phyloP scores from a whole-genome alignment of 2,113 vertebrate species.

The Siniperca chuatsi region DNA sequence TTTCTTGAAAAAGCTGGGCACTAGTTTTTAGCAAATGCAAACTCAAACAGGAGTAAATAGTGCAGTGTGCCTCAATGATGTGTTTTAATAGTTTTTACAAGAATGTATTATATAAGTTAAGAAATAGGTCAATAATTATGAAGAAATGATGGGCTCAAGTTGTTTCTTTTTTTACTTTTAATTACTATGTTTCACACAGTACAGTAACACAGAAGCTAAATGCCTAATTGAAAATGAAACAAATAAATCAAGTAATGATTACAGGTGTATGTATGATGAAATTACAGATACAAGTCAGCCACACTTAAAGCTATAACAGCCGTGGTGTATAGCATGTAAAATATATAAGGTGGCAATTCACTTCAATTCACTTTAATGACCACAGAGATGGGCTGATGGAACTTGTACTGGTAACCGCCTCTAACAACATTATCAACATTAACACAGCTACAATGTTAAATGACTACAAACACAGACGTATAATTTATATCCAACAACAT shows the following conservation, averaged over 20 bases:
- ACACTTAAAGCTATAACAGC: not conserved
- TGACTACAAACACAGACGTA: not conserved
- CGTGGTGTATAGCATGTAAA: not conserved
- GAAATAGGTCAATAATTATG: no score
- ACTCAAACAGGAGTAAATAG: no score
- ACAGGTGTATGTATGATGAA: no score
- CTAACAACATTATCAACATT: not conserved
- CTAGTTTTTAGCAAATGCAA: not conserved
- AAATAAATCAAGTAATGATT: not conserved
- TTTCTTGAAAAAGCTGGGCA: not conserved
- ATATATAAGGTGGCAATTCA: not conserved
- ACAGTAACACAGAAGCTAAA: not conserved
- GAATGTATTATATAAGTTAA: no score
- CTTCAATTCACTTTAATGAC: not conserved
- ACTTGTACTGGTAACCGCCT: no score
- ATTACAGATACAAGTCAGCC: not conserved
- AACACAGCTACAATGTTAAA: not conserved
- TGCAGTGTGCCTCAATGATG: no score
- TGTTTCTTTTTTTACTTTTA: not conserved
- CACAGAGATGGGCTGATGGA: no score
- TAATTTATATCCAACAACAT: no score
- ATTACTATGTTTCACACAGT: not conserved
- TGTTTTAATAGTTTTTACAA: no score
- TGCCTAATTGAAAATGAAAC: not conserved
- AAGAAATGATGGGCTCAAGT: no score